Base-by-base conservation (phyloP, 1,140 invertebrate genomes). In the Chlorops oryzae region DNA sequence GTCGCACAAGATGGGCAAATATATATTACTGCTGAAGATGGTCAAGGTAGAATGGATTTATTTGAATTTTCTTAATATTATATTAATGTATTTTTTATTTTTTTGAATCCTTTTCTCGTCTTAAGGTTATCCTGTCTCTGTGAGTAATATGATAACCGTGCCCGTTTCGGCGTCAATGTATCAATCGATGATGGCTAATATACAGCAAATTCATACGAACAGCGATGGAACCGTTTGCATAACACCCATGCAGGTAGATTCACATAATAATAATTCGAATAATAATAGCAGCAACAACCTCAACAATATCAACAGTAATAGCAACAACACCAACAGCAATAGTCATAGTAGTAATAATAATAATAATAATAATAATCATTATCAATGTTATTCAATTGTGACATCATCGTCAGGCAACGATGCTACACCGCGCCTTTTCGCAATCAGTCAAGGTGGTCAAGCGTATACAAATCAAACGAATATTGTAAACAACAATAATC, bases 161-260 rank as follows among this genome's bases (percentile, higher is more conserved):
- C 93, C 94, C 40, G 91, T 96, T 43, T 90, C 90, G 21, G 88
- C 90, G 28, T 90, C 89, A 49, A 93, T 96, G 87, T 97, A 96
- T 76, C 93, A 96, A 74, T 91, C 90, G 34, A 92, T 97, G 77
- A 90, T 95, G 61, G 89, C 90, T 21, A 92, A 91, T 70, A 90
- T 95, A 64, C 87, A 90, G 72, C 81, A 84, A 62, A 77, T 88
- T 44, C 84, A 86, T 62, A 75, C 79, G n/a, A 81, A 80, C 59
- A 83, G 81, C 61, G 83, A 87, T 59, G 84, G 84, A 47, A 86
- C 85, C 21, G 84, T 91, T 61, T 88, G 88, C 68, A 81, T 90
- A 18, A 83, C 86, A 48, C 87, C 87, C 46, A 86, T 90, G 61
- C 86, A 89, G 78, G 86, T 91, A 67, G 65, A 69, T 69, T 59